Evolutionary conservation across 2,888 invertebrate genomes (phyloP).

Genomic region (Amiota mariae): DNA sequence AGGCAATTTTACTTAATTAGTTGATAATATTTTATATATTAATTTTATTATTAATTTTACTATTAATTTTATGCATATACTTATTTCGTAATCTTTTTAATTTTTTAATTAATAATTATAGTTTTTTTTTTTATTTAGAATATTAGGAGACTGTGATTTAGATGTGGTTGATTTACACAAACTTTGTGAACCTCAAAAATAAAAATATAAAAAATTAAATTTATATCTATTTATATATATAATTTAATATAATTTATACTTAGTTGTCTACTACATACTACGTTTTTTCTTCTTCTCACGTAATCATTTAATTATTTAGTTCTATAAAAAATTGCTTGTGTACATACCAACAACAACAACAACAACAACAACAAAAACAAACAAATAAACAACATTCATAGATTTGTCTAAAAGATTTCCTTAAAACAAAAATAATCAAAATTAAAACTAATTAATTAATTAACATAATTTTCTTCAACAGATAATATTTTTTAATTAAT

Average conservation of each 20-base stretch:
- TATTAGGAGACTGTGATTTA: slow-evolving; percentile 71
- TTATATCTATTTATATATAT: slow-evolving; percentile 13
- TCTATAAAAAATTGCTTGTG: slow-evolving; percentile 24
- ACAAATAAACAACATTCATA: too few relatives aligned
- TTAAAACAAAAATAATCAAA: too few relatives aligned
- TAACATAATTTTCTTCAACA: neutral
- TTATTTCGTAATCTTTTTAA: slow-evolving; percentile 39
- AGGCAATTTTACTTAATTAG: slow-evolving; percentile 61
- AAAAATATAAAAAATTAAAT: slow-evolving; percentile 32
- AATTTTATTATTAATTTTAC: slow-evolving; percentile 43
- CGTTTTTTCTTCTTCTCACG: too few relatives aligned
- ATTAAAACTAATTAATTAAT: neutral
- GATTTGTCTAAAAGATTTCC: too few relatives aligned
- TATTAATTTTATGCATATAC: slow-evolving; percentile 21
- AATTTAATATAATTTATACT: neutral
- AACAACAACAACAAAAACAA: too few relatives aligned
- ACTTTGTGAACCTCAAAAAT: slow-evolving; percentile 53
- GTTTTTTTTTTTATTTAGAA: slow-evolving; percentile 47
- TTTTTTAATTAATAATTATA: slow-evolving; percentile 39
- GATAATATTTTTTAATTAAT: neutral
- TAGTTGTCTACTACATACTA: too few relatives aligned
- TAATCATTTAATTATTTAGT: slow-evolving; percentile 18
- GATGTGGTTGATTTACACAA: slow-evolving; percentile 66
- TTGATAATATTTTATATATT: slow-evolving; percentile 38
- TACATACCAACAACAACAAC: neutral